phyloP scores from a whole-genome alignment of 23 tunicate genomes.

The Ascidia mentula region DNA sequence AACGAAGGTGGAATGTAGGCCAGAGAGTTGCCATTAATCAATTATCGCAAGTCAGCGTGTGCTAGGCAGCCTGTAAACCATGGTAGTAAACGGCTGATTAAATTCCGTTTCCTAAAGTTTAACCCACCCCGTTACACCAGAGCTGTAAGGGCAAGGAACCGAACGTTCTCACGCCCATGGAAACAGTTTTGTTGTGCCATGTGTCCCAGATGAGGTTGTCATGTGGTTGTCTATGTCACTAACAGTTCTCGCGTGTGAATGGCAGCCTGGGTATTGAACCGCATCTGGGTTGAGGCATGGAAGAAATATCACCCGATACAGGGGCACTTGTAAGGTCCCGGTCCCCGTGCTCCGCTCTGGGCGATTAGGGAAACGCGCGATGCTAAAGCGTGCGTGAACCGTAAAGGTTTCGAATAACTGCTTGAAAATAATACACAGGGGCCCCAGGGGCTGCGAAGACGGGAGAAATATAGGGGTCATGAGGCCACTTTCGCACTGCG shows the following conservation, averaged over 20 bases:
- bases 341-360: neutral
- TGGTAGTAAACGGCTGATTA: slow-evolving; percentile 11
- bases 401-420: neutral
- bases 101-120: slow-evolving; percentile 19
- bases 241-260: slow-evolving; percentile 5
- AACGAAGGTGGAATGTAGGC: too few species aligned
- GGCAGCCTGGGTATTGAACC: neutral
- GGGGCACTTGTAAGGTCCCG: neutral
- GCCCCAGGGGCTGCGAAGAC: neutral
- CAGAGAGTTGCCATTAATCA: neutral
- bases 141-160: neutral
- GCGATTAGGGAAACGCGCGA: slow-evolving; percentile 3
- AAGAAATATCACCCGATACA: neutral
- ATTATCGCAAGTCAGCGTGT: neutral
- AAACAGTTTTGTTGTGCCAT: neutral
- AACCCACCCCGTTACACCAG: neutral
- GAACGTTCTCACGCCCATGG: neutral
- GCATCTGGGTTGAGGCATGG: neutral
- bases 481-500: neutral
- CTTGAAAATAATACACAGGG: neutral
- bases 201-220: neutral
- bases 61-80: neutral
- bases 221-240: neutral
- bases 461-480: neutral
- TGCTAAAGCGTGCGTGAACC: neutral